Conservation (phyloP, 2,888 invertebrate species). For the Thumatha senex region DNA sequence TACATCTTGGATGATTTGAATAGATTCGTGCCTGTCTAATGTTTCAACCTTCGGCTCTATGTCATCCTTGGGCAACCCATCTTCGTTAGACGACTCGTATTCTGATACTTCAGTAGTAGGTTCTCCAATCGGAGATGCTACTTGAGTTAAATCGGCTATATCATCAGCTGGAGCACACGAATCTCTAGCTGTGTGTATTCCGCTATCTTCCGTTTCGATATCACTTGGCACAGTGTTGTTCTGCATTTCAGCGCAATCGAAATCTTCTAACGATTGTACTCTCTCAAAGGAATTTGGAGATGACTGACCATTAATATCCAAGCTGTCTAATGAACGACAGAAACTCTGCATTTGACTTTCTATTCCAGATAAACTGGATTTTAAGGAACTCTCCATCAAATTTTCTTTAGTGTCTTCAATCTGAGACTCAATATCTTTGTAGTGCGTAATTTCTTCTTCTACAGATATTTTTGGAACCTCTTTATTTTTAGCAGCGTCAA, state of each 20-base stretch:
- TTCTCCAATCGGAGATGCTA: constrained; percentile 75
- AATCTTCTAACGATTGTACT: constrained; percentile 86
- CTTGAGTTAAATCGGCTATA: constrained; percentile 83
- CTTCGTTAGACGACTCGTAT: constrained; percentile 77
- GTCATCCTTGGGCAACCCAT: constrained; percentile 60
- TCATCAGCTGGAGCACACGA: constrained; percentile 91
- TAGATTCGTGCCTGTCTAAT: constrained; percentile 46
- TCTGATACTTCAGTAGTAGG: constrained; percentile 71
- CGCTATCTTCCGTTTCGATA: constrained; percentile 90
- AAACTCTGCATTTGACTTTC: constrained; percentile 84
- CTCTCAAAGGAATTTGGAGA: constrained; percentile 84
- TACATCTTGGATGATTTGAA: constrained; percentile 59
- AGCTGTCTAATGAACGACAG: constrained; percentile 86
- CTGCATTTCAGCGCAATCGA: constrained; percentile 85
- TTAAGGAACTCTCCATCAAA: constrained; percentile 59
- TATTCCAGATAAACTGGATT: constrained; percentile 69
- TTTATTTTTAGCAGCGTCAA: constrained; percentile 79
- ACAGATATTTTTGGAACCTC: constrained; percentile 74
- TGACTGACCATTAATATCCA: constrained; percentile 83
- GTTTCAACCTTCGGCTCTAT: constrained; percentile 64
- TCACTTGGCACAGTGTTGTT: constrained; percentile 82
- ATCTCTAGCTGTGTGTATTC: constrained; percentile 91
- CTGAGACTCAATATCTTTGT: constrained; percentile 54
- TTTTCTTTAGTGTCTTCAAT: constrained; percentile 54
- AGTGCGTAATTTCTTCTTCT: constrained; percentile 57